Evolutionary conservation across 2,113 vertebrate species (phyloP).

Genomic region (Gila orcuttii): DNA sequence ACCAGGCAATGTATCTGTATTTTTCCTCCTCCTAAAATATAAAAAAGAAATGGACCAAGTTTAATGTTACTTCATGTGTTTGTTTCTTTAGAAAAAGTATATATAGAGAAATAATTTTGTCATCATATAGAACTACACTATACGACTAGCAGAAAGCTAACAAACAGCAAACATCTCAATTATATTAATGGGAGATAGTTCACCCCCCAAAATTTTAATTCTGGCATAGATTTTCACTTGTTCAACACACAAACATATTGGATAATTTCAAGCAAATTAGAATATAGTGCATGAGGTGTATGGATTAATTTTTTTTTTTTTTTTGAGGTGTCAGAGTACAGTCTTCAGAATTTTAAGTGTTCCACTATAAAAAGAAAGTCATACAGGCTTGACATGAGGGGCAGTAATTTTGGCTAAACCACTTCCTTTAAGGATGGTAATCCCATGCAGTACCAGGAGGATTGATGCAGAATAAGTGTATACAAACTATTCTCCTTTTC

Average conservation of each 20-base stretch:
- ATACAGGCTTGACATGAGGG: neutral
- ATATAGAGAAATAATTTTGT: neutral
- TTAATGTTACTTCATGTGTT: too few species aligned
- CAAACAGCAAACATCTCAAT: too few species aligned
- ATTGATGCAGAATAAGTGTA: neutral
- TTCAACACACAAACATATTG: neutral
- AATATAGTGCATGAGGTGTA: neutral
- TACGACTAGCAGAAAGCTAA: neutral
- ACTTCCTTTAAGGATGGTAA: slow-evolving; percentile 10
- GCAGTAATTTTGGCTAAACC: neutral
- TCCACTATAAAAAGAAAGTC: neutral
- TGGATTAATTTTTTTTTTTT: neutral
- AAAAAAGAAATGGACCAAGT: too few species aligned
- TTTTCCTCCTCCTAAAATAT: neutral
- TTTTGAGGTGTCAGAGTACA: neutral
- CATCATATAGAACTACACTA: neutral
- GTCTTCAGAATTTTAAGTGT: neutral
- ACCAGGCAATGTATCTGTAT: neutral
- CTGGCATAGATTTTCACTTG: too few species aligned
- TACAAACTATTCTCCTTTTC: neutral
- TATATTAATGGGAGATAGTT: too few species aligned
- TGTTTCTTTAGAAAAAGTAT: too few species aligned
- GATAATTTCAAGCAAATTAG: neutral
- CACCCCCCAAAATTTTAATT: too few species aligned
- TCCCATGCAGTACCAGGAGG: slow-evolving; percentile 58